A percentile compares a stretch with the other conserved stretches of the same genome.
Conservation (phyloP, 2,888 invertebrate species). For the Drosophila prostipennis region DNA sequence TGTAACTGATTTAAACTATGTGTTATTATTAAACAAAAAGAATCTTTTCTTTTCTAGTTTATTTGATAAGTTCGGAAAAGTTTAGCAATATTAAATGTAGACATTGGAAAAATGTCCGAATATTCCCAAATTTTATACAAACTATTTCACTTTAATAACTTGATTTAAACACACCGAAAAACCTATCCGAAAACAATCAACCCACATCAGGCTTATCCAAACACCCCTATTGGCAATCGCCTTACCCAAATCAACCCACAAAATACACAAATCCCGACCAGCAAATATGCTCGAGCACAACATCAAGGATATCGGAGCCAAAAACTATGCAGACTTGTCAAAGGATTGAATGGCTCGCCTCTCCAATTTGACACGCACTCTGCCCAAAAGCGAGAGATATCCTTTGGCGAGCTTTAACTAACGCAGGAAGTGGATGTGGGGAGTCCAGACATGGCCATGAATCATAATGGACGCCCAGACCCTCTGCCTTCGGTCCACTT, state of each 20-base stretch:
- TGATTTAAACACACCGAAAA: constrained; percentile 6
- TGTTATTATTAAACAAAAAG: too few relatives aligned
- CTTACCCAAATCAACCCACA: constrained; percentile 27
- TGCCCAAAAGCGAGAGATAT: constrained; percentile 54
- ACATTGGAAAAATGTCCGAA: too few relatives aligned
- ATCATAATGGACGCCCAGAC: constrained; percentile 64
- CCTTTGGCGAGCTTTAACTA: constrained; percentile 59
- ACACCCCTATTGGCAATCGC: constrained; percentile 6
- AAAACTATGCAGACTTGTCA: constrained; percentile 62
- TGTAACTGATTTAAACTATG: neutral
- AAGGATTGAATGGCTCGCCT: constrained; percentile 74
- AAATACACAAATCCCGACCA: constrained; percentile 29
- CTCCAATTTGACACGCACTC: constrained; percentile 77
- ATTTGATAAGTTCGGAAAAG: neutral
- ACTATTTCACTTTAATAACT: constrained; percentile 10
- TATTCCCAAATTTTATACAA: neutral
- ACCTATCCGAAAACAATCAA: constrained; percentile 13
- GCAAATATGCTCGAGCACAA: constrained; percentile 27
- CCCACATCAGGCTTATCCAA: constrained; percentile 27
- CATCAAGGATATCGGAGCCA: constrained; percentile 35
- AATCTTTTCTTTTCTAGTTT: too few relatives aligned
- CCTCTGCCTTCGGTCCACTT: constrained; percentile 56
- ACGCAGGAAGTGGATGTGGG: constrained; percentile 33
- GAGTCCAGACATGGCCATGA: constrained; percentile 67
- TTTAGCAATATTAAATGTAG: too few relatives aligned